Conservation (phyloP, 2,797 vertebrate species). For the Pantherophis alleghaniensis region DNA sequence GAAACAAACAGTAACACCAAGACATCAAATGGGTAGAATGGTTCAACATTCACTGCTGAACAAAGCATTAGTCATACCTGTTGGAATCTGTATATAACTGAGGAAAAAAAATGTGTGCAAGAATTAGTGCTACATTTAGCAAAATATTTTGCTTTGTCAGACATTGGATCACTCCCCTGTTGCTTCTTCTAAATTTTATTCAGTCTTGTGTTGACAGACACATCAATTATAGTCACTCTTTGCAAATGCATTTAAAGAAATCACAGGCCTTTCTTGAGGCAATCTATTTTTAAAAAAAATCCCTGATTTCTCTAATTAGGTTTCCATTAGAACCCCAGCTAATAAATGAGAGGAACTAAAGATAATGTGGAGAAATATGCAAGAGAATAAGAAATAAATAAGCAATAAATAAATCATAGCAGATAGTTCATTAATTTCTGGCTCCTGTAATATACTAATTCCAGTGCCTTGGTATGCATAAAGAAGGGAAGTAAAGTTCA, state of each 20-base stretch:
- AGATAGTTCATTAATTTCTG: background rate
- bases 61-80: constrained; percentile 11
- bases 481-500: background rate
- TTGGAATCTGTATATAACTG: constrained; percentile 22
- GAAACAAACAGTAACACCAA: background rate
- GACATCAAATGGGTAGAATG: constrained; percentile 29
- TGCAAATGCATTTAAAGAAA: background rate
- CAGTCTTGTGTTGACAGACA: background rate
- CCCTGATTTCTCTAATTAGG: background rate
- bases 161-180: background rate
- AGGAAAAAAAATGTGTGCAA: background rate
- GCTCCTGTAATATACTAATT: background rate
- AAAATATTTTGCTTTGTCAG: background rate
- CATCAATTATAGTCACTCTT: background rate
- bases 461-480: background rate
- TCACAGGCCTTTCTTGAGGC: background rate
- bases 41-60: constrained; percentile 28
- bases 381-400: background rate
- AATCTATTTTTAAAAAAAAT: background rate
- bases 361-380: background rate
- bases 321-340: background rate
- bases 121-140: constrained; percentile 39
- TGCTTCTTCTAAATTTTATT: background rate
- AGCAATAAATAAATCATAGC: background rate
- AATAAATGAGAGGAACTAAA: background rate